Base-by-base conservation (phyloP, 2,888 invertebrate species). In the Acleris laterana region DNA sequence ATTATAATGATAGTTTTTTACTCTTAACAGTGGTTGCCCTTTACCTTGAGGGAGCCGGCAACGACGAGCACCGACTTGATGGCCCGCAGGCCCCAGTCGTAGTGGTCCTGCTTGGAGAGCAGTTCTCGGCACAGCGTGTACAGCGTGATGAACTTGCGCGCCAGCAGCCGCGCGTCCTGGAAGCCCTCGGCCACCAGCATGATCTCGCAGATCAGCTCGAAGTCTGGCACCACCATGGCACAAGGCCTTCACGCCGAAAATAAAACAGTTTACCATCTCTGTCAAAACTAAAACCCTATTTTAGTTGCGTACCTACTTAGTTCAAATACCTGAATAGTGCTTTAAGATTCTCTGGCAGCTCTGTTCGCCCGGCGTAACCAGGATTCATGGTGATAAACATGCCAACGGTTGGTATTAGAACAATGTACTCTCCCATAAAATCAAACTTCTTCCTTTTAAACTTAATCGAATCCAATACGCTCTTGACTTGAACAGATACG, bases 161-260 rank as follows among this genome's bases (percentile, higher is more conserved):
- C 98, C 68, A 98, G 86, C 32, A 98, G 87, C 73, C 98, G 94
- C 7, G 99, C 98, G 69, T 98, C 98, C 80, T 98, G 96, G 87
- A 99, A 98, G 50, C 98, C 99, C 90, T 99, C 98, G 5, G 98
- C 98, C n/a, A 98, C 98, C 91, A 99, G 94, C 98, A 98, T 98
- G 84, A 99, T 99, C 93, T 99, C 98, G 88, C 98, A 98, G 84
- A 99, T 99, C 78, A 99, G 85, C 76, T 98, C 98, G 87, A 98
- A 98, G 89, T 99, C 99, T 0, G 99, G 99, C 16, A 99, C 98
- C 13, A 99, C 98, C 99, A 99, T 99, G 64, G 98, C 98, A 84
- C 98, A 99, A 1, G 99, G 98, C 79, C 98, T 96, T 81, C 28
- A n/a, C 44, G 59, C 57, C 63, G 52, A 44, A 28, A 48, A 49